Evolutionary conservation across 2,113 vertebrate genomes (phyloP).

Genomic region (Eretmochelys imbricata): DNA sequence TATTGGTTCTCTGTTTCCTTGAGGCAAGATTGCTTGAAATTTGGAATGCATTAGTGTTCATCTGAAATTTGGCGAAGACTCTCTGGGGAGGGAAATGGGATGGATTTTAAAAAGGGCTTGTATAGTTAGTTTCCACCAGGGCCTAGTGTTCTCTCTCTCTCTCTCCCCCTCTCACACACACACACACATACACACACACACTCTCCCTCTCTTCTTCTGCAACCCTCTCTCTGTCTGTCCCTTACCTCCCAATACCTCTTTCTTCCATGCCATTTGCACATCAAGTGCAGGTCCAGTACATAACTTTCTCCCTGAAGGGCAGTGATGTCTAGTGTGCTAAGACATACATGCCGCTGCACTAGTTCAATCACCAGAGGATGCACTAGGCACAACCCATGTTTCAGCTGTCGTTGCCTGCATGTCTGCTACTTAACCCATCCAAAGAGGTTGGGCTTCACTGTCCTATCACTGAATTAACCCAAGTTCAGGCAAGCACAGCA

Average conservation of each 20-base stretch:
- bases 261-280: not conserved
- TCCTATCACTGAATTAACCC: conserved; percentile 45
- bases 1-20: conserved; percentile 14
- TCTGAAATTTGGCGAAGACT: conserved; percentile 15
- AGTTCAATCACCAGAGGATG: conserved; percentile 51
- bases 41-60: conserved; percentile 39
- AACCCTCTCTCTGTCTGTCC: conserved; percentile 27
- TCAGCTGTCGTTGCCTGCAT: conserved; percentile 17
- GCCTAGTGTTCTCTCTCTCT: conserved; percentile 16
- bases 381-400: conserved; percentile 5
- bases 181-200: not conserved
- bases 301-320: not conserved
- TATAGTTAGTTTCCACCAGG: conserved; percentile 33
- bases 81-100: conserved; percentile 33
- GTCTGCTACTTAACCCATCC: conserved; percentile 35
- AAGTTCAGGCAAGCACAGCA: conserved; percentile 21
- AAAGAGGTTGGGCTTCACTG: conserved; percentile 36
- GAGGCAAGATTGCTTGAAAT: conserved; percentile 19
- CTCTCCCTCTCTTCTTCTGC: conserved; percentile 9
- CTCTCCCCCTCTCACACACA: too few relatives aligned
- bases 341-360: not conserved
- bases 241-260: not conserved
- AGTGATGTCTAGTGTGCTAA: not conserved
- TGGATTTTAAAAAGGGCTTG: conserved; percentile 19
- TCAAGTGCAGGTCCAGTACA: not conserved